Base-by-base conservation (phyloP, 2,797 vertebrate species). In the Garrulus glandarius region DNA sequence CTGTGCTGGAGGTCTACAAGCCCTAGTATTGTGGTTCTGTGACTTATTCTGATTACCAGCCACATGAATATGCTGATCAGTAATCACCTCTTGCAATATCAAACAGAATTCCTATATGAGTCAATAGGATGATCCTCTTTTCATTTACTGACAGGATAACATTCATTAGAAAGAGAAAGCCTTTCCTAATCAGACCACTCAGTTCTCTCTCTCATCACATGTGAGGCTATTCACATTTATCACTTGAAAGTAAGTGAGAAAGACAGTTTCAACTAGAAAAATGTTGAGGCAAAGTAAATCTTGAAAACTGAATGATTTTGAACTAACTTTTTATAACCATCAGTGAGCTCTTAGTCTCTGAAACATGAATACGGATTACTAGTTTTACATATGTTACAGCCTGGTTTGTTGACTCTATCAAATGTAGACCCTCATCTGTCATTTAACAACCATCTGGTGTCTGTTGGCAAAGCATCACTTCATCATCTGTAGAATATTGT, bases 371-470 rank as follows among this genome's bases (percentile, higher is more conserved):
- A 79, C 0, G 0, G 36, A 63, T 90, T 90, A 74, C 60, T 68
- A 81, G 52, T 76, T 91, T 86, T 89, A 89, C 91, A 89, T 95
- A 84, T 60, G 82, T 50, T 85, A 75, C 29, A 91, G 41, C 14
- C 76, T 86, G 39, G 39, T 92, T 93, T 97, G 84, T 93, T 96
- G 89, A 87, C 79, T 95, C 74, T 89, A 30, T 91, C 70, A 83
- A 95, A 95, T 30, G 32, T 81, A 95, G 37, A 92, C 52, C 64
- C 80, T 96, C 77, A 85, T 84, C 83, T 95, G 79, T 84, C 93
- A 82, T 92, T 93, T 96, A 96, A 78, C 30, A 87, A 67, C 93
- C 95, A 96, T 95, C 94, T 96, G 93, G 27, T 93, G 34, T 85
- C 77, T 96, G 78, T 83, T 97, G 91, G 91, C 76, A 95, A 91